Base-by-base conservation (phyloP, 2,888 invertebrate species). In the Osedax fenrisi region DNA sequence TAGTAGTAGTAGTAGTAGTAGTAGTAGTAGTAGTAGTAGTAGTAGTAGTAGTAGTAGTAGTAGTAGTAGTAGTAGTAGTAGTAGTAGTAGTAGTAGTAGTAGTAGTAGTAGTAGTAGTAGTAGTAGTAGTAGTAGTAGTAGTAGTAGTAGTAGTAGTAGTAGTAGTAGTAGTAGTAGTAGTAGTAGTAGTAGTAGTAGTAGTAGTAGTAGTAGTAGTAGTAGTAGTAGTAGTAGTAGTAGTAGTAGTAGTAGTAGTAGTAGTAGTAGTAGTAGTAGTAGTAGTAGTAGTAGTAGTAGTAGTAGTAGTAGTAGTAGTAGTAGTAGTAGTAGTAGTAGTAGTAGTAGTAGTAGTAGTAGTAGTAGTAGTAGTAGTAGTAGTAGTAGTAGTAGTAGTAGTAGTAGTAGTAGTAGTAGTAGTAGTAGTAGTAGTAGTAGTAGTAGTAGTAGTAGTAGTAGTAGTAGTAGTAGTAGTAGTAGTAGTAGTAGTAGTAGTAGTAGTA, bases 291-390 rank as follows among this genome's bases (percentile, higher is more conserved):
- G 67, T 1, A 21, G 2, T 2, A 21, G 67, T 67, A 21, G 67
- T 67, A 21, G 67, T 67, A 21, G 67, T 1, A 21, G 67, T 67
- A 67, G 67, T 1, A 67, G 67, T n/a, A 1, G 21, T n/a, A 67
- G 67, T 67, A 67, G 67, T 1, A 67, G 67, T 1, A 67, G 67
- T 1, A 67, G 67, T 67, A 67, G 1, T n/a, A 67, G 1, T 67
- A 67, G 67, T 67, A 67, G 67, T 67, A 67, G 67, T 67, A 67
- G 67, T 67, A 67, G 67, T 67, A 67, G 67, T 67, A 67, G 67
- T 67, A 67, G 67, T 67, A 67, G 67, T 67, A 67, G 2, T 67
- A 67, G 67, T 67, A 67, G 67, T 1, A 67, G 67, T 67, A 67
- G 67, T 1, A 67, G 67, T 67, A 67, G 67, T 67, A 67, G 67